Base-by-base conservation (phyloP, 1,140 invertebrate species). In the Leptopilina boulardi region DNA sequence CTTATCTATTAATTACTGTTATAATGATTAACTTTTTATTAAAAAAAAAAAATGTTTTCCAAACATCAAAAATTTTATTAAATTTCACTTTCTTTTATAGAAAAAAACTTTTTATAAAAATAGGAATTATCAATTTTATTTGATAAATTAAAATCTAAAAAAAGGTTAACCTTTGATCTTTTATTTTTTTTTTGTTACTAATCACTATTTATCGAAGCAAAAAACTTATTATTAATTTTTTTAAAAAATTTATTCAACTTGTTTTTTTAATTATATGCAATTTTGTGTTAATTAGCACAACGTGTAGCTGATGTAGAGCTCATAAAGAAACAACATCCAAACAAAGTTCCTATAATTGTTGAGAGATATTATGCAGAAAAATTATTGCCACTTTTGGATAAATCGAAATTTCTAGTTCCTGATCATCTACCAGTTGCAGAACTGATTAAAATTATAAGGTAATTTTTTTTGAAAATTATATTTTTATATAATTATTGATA, bases 361-460 rank as follows among this genome's bases (percentile, higher is more conserved):
- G 94, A 96, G 86, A 91, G 94, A 84, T 96, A 93, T 82, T 91
- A 92, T 77, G 94, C 94, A 83, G 95, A 96, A 88, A 92, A 91
- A 74, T 91, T 92, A 77, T 89, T 96, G 72, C 95, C 95, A 21
- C 83, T 92, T 13, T 83, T 96, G 82, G 94, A 96, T 82, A 96
- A 96, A 90, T 93, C 92, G 0, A 96, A 96, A 87, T 96, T 95
- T 89, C 89, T 96, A 78, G 95, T 96, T 2, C 95, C 95, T 1
- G 94, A 96, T 92, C 95, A 95, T 86, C 93, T 96, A 30, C 94
- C 95, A 1, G 95, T 96, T 92, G 95, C 94, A n/a, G 95, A 96
- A 85, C 94, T 96, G 78, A 89, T 95, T 81, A 94, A 94, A 76
- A 95, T 96, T 71, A 95, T 96, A 70, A 93, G 95, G 92, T 94